These are phyloP conservation scores for Tholera decimalis DNA, from an alignment of 2,888 invertebrate species.

Conservation along the genomic window DNA sequence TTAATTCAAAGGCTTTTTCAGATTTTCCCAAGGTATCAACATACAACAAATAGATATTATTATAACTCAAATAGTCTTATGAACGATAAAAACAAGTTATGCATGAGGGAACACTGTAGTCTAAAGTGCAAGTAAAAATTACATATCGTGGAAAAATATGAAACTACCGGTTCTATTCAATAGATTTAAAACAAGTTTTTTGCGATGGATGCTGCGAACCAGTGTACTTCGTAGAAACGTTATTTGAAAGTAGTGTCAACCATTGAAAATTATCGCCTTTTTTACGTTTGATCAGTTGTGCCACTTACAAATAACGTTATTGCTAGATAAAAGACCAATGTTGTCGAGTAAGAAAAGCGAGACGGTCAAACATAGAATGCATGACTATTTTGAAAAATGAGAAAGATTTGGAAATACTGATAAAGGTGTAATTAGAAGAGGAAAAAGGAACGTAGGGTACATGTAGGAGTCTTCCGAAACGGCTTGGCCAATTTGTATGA, in stretches of 20 bases:
- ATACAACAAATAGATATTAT: too few species aligned
- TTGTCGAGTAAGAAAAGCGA: too few species aligned
- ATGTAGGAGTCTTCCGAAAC: too few species aligned
- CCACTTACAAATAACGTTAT: background rate
- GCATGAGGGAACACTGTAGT: background rate
- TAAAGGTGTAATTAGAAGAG: too few species aligned
- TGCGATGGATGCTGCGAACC: background rate
- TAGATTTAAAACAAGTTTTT: background rate
- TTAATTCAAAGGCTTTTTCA: background rate
- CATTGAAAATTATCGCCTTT: background rate
- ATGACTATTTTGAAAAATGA: too few species aligned
- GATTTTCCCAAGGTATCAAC: too few species aligned
- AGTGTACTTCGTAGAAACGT: background rate
- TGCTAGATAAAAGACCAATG: too few species aligned
- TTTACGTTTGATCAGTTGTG: background rate
- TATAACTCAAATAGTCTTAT: background rate
- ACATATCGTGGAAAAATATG: background rate
- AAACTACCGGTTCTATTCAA: background rate
- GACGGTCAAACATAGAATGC: too few species aligned
- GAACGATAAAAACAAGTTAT: background rate
- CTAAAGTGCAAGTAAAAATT: slow-evolving; percentile 1
- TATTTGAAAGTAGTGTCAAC: background rate
- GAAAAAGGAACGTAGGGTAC: too few species aligned
- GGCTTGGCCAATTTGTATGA: too few species aligned
- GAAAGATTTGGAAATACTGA: too few species aligned